These are phyloP conservation scores for Cygnus olor DNA, from an alignment of 2,797 vertebrate species.

Conservation along the genomic window DNA sequence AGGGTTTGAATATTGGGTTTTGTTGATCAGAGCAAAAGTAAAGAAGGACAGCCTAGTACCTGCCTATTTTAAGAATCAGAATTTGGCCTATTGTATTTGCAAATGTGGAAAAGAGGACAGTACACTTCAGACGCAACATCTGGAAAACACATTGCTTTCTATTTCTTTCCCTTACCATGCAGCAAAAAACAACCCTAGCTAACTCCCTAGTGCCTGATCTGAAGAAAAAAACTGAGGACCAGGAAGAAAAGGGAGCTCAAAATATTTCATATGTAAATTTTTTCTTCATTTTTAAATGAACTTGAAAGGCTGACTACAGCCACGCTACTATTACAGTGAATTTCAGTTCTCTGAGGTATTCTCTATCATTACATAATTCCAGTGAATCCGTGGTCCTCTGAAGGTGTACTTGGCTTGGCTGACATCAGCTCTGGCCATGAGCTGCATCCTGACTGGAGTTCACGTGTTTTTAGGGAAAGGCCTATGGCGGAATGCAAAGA, in stretches of 20 bases:
- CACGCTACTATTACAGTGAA: not conserved
- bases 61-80: not conserved
- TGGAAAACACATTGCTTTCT: not conserved
- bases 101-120: not conserved
- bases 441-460: not conserved
- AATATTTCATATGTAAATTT: not conserved
- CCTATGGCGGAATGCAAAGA: not conserved
- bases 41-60: not conserved
- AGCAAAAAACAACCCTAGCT: not conserved
- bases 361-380: not conserved
- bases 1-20: not conserved
- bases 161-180: not conserved
- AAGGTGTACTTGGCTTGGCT: not conserved
- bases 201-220: not conserved
- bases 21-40: not conserved
- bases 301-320: not conserved
- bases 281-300: not conserved
- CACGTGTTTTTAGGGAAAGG: not conserved
- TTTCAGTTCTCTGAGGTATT: not conserved
- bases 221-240: not conserved
- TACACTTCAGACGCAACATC: not conserved
- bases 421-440: not conserved
- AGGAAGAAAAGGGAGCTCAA: not conserved
- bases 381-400: not conserved
- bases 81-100: not conserved